Percentiles rank a stretch among this genome's conserved stretches.
These are phyloP conservation scores for Druceiella hillmani DNA, from an alignment of 2,888 invertebrate genomes.

Conservation along the genomic window DNA sequence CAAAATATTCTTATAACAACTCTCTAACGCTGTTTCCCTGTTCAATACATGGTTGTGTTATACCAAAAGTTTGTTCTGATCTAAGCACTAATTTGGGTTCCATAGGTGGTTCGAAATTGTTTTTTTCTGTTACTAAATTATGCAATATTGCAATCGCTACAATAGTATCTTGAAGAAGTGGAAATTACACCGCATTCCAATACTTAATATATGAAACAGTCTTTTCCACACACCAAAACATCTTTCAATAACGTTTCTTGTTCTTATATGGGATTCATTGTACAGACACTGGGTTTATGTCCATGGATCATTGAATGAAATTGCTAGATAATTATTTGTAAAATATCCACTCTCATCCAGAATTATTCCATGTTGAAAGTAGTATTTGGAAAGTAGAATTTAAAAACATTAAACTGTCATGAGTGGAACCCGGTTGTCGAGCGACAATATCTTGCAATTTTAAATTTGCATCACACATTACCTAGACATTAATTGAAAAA, in stretches of 20 bases:
- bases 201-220: slow-evolving; percentile 17
- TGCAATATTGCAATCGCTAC: slow-evolving; percentile 17
- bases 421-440: slow-evolving; percentile 14
- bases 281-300: slow-evolving; percentile 14
- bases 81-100: slow-evolving; percentile 3
- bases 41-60: no score
- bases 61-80: no score
- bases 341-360: slow-evolving; percentile 17
- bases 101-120: slow-evolving; percentile 6
- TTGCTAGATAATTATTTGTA: slow-evolving; percentile 11
- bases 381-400: no score
- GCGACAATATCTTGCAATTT: slow-evolving; percentile 9
- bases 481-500: slow-evolving; percentile 8
- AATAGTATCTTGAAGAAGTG: slow-evolving; percentile 14
- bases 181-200: slow-evolving; percentile 13
- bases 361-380: slow-evolving; percentile 8
- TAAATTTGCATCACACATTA: slow-evolving; percentile 6
- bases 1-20: no score
- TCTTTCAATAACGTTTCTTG: slow-evolving; percentile 15
- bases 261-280: slow-evolving; percentile 16
- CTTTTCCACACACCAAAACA: slow-evolving; percentile 15
- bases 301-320: slow-evolving; percentile 11
- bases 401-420: slow-evolving; percentile 16
- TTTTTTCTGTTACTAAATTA: slow-evolving; percentile 13
- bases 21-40: no score